Evolutionary conservation across 1,140 invertebrate species (phyloP).

Genomic region (Drosophila varians): DNA sequence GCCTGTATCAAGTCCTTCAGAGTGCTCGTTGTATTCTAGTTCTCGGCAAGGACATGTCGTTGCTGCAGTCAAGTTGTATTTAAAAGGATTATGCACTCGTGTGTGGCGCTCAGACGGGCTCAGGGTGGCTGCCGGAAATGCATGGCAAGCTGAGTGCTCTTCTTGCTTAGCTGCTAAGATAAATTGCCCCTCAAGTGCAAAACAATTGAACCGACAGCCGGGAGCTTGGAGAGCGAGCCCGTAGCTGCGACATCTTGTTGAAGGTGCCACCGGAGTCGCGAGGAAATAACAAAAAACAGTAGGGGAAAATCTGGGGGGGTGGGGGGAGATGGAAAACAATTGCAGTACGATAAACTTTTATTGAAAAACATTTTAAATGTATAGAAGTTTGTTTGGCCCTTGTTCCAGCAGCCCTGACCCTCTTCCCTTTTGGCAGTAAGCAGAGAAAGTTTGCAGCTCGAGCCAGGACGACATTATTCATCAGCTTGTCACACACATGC

Average conservation of each 20-base stretch:
- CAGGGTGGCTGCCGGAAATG: slow-evolving; percentile 49
- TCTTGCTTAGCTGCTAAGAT: slow-evolving; percentile 52
- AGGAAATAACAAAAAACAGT: slow-evolving; percentile 51
- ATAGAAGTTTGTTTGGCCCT: slow-evolving; percentile 49
- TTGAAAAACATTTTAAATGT: slow-evolving; percentile 81
- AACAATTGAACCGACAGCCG: slow-evolving; percentile 69
- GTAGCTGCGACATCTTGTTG: slow-evolving; percentile 38
- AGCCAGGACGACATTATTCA: slow-evolving; percentile 36
- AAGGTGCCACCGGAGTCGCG: slow-evolving; percentile 32
- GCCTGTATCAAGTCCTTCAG: slow-evolving; percentile 15
- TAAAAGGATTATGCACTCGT: slow-evolving; percentile 78
- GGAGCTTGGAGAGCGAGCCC: slow-evolving; percentile 8
- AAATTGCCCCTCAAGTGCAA: slow-evolving; percentile 72
- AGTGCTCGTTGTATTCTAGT: slow-evolving; percentile 29
- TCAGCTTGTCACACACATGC: slow-evolving; percentile 40
- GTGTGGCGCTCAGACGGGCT: slow-evolving; percentile 47
- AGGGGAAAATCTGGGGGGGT: neutral
- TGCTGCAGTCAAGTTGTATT: slow-evolving; percentile 60
- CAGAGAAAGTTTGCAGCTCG: slow-evolving; percentile 32
- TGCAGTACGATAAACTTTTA: slow-evolving; percentile 71
- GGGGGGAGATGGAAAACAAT: slow-evolving; percentile 55
- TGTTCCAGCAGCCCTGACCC: slow-evolving; percentile 32
- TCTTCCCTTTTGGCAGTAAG: slow-evolving; percentile 21
- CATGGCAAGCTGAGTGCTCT: slow-evolving; percentile 67
- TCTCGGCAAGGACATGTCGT: slow-evolving; percentile 47